Evolutionary conservation across 2,113 vertebrate genomes (phyloP).

Genomic region (Ursus arctos): DNA sequence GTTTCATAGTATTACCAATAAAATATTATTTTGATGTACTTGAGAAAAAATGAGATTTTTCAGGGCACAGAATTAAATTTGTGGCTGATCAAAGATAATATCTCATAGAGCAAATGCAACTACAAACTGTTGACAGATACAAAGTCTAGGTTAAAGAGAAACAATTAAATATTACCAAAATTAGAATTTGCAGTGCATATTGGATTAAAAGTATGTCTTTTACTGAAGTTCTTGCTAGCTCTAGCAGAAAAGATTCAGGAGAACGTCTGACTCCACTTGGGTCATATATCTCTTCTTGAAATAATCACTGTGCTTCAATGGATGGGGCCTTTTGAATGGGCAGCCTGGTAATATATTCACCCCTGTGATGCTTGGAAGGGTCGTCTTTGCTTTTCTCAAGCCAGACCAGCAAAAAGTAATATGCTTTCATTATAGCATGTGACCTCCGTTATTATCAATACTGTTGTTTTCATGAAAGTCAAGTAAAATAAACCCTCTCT

Average conservation of each 20-base stretch:
- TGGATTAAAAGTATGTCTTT: neutral
- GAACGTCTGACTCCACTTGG: neutral
- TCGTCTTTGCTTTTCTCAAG: neutral
- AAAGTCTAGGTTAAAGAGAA: slow-evolving; percentile 20
- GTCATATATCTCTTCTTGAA: neutral
- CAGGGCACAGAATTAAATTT: neutral
- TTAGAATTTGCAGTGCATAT: neutral
- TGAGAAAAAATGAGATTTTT: neutral
- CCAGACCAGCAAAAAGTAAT: neutral
- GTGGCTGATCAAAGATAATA: neutral
- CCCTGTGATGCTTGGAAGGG: neutral
- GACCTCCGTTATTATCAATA: neutral
- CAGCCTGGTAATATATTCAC: neutral
- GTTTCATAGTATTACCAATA: slow-evolving; percentile 13
- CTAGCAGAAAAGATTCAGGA: neutral
- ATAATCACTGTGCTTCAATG: neutral
- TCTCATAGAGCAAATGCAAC: neutral
- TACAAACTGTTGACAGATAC: neutral
- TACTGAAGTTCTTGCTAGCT: neutral
- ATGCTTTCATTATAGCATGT: neutral
- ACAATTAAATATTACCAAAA: neutral
- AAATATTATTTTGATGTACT: slow-evolving; percentile 9
- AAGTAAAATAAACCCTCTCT: neutral
- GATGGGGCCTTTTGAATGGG: neutral
- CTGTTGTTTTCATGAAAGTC: neutral